Percentiles rank a stretch among this genome's conserved stretches.
phyloP scores from a whole-genome alignment of 92 coral and sea anemone genomes.

The Parazoanthus swiftii region DNA sequence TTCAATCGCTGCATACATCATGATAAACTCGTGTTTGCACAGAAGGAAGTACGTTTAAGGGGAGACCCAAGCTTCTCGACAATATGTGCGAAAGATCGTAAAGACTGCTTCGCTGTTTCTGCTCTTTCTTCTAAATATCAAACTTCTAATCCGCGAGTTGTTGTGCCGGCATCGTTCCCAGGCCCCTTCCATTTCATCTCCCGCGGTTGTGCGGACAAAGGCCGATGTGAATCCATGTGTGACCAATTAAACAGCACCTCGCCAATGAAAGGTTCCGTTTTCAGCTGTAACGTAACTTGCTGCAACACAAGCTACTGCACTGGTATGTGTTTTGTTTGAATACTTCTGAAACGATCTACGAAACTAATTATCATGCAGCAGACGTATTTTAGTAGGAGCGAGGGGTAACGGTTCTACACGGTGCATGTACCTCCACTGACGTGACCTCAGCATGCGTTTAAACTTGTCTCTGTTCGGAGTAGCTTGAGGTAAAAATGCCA shows the following conservation, averaged over 20 bases:
- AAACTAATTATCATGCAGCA: no score
- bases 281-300: neutral
- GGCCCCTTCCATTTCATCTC: neutral
- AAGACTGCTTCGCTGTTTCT: neutral
- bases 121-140: neutral
- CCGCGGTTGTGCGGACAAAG: neutral
- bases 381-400: no score
- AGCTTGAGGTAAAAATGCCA: no score
- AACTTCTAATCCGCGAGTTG: no score
- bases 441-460: no score
- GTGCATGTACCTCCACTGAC: no score
- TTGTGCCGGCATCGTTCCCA: neutral
- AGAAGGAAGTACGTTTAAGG: neutral
- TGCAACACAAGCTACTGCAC: neutral
- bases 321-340: neutral
- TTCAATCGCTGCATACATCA: no score
- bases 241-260: neutral
- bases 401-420: no score
- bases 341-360: neutral
- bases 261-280: neutral
- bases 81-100: no score
- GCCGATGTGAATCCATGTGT: neutral
- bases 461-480: no score
- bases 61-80: neutral
- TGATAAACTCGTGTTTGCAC: neutral